Conservation (phyloP, 1,140 invertebrate genomes). For the Gonioctena quinquepunctata region DNA sequence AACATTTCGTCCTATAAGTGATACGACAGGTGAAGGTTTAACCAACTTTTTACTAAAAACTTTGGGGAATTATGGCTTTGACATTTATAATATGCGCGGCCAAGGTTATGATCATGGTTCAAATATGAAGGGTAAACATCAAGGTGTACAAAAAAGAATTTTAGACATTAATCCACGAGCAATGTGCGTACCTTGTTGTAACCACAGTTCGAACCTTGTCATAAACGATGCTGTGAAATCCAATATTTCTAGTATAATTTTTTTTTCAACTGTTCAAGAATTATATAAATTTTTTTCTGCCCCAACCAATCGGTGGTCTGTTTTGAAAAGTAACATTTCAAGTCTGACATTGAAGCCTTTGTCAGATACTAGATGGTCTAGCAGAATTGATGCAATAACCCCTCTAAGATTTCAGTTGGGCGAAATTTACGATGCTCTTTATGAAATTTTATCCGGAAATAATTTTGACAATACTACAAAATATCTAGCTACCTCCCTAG, state of each 20-base stretch:
- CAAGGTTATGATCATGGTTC: slow-evolving; percentile 51
- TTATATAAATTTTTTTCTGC: slow-evolving; percentile 46
- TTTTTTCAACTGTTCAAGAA: slow-evolving; percentile 37
- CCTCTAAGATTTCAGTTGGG: slow-evolving; percentile 31
- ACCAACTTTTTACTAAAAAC: slow-evolving; percentile 16
- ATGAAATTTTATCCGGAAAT: slow-evolving; percentile 22
- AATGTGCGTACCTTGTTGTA: slow-evolving; percentile 34
- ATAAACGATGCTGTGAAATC: slow-evolving; percentile 37
- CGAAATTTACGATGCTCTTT: slow-evolving; percentile 32
- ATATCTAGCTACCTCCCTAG: slow-evolving; percentile 18
- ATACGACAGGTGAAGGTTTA: slow-evolving; percentile 29
- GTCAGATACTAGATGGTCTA: slow-evolving; percentile 45
- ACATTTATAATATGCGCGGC: slow-evolving; percentile 41
- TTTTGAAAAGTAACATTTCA: slow-evolving; percentile 40
- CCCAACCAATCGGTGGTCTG: slow-evolving; percentile 43
- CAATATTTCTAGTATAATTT: slow-evolving; percentile 22
- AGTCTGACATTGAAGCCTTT: slow-evolving; percentile 44
- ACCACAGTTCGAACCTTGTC: slow-evolving; percentile 27
- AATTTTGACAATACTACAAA: slow-evolving; percentile 11
- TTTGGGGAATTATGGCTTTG: slow-evolving; percentile 11
- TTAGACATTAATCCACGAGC: slow-evolving; percentile 34
- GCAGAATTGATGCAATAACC: slow-evolving; percentile 40
- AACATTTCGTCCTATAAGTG: slow-evolving; percentile 16
- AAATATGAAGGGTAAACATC: slow-evolving; percentile 45
- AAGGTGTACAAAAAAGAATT: slow-evolving; percentile 34